Evolutionary conservation across 2,888 invertebrate species (phyloP).

Genomic region (Cheilosia vernalis): DNA sequence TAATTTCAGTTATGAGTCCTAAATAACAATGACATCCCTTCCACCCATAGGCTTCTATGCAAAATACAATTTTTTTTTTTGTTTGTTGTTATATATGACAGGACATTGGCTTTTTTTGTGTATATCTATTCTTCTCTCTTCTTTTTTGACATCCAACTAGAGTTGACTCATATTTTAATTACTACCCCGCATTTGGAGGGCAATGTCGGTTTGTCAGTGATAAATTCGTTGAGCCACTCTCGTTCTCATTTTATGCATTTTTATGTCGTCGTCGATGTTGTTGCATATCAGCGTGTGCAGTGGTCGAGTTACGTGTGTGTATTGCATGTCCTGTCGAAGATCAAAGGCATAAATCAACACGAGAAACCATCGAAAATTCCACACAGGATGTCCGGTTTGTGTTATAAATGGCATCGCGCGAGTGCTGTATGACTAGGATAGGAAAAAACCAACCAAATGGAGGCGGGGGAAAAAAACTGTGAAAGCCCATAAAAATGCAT

Average conservation of each 20-base stretch:
- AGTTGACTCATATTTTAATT: conserved; percentile 72
- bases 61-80: conserved; percentile 50
- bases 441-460: conserved; percentile 20
- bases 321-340: conserved; percentile 77
- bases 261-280: conserved; percentile 48
- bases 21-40: conserved; percentile 53
- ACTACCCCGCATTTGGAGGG: conserved; percentile 21
- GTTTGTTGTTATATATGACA: conserved; percentile 43
- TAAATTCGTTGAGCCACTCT: conserved; percentile 72
- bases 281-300: conserved; percentile 65
- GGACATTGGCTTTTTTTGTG: conserved; percentile 39
- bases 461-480: conserved; percentile 79
- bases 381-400: conserved; percentile 74
- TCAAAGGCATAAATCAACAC: conserved; percentile 82
- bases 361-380: conserved; percentile 77
- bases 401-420: conserved; percentile 70
- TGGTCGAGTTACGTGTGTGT: conserved; percentile 29
- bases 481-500: conserved; percentile 84
- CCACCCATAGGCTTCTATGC: conserved; percentile 36
- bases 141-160: conserved; percentile 39
- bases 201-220: conserved; percentile 54
- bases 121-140: neutral
- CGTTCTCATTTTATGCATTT: conserved; percentile 71
- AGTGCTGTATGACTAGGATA: conserved; percentile 64
- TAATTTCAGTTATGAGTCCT: conserved; percentile 50